A percentile compares a stretch with the other conserved stretches of the same genome.
Conservation (phyloP, 2,113 vertebrate species). For the Rhagologus leucostigma region DNA sequence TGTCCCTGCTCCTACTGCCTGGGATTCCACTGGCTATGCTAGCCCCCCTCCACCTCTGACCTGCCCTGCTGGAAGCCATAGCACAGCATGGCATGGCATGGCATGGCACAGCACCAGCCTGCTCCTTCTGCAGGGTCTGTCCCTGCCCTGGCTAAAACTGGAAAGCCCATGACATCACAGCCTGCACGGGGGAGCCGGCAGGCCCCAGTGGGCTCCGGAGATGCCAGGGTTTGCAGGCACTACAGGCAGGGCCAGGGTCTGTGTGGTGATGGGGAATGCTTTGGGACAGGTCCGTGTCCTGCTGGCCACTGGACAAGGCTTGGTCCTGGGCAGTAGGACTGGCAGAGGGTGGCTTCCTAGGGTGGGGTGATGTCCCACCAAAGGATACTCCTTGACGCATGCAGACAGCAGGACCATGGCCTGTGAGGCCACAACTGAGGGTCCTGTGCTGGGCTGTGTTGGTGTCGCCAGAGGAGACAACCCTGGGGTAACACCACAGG, state of each 20-base stretch:
- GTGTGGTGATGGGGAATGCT: neutral
- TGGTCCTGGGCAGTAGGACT: neutral
- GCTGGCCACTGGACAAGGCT: neutral
- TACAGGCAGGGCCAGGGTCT: neutral
- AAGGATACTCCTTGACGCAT: neutral
- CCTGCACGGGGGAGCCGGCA: neutral
- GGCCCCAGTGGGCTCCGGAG: neutral
- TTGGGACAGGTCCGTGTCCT: rapidly evolving
- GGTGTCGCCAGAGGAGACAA: neutral
- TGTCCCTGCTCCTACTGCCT: neutral
- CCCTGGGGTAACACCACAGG: neutral
- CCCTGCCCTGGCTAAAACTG: neutral
- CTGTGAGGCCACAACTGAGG: neutral
- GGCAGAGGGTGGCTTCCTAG: neutral
- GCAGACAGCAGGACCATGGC: neutral
- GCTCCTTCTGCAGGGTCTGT: neutral
- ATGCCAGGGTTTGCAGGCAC: neutral
- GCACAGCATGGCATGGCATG: neutral
- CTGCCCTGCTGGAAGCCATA: neutral
- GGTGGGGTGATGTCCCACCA: neutral
- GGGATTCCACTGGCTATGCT: neutral
- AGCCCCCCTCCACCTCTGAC: neutral
- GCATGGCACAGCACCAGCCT: neutral
- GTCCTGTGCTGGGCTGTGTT: neutral
- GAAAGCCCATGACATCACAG: rapidly evolving